These are phyloP conservation scores for Hyphantria cunea DNA, from an alignment of 1,140 invertebrate species.

Conservation along the genomic window DNA sequence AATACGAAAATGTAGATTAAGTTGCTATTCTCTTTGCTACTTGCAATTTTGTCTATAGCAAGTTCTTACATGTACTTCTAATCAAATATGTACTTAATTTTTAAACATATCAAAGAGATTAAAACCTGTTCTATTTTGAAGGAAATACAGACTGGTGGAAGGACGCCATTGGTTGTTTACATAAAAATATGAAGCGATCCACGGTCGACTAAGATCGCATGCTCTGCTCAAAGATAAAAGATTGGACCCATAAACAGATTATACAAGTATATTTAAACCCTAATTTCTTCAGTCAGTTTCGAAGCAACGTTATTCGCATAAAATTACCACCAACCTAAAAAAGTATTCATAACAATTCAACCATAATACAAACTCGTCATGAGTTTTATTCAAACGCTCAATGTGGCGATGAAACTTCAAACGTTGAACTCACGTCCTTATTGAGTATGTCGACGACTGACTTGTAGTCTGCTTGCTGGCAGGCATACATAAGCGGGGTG, in stretches of 20 bases:
- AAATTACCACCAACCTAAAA: too few species aligned
- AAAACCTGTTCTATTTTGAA: not conserved
- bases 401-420: not conserved
- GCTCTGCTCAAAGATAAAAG: conserved; percentile 9
- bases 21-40: not conserved
- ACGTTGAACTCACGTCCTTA: conserved; percentile 71
- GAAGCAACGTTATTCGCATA: not conserved
- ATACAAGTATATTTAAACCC: not conserved
- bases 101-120: not conserved
- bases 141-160: not conserved
- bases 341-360: too few species aligned
- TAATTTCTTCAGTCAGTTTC: not conserved
- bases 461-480: conserved; percentile 87
- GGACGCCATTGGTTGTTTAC: conserved; percentile 17
- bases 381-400: too few species aligned
- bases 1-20: not conserved
- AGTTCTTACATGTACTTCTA: too few species aligned
- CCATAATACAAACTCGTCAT: too few species aligned
- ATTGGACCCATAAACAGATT: conserved; percentile 2
- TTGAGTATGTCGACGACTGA: conserved; percentile 75
- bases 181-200: conserved; percentile 9
- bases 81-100: too few species aligned
- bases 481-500: conserved; percentile 94
- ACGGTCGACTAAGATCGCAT: conserved; percentile 20
- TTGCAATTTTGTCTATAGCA: too few species aligned